These are phyloP conservation scores for Dyspetes luteomarginatus DNA, from an alignment of 2,888 invertebrate genomes.

Conservation along the genomic window DNA sequence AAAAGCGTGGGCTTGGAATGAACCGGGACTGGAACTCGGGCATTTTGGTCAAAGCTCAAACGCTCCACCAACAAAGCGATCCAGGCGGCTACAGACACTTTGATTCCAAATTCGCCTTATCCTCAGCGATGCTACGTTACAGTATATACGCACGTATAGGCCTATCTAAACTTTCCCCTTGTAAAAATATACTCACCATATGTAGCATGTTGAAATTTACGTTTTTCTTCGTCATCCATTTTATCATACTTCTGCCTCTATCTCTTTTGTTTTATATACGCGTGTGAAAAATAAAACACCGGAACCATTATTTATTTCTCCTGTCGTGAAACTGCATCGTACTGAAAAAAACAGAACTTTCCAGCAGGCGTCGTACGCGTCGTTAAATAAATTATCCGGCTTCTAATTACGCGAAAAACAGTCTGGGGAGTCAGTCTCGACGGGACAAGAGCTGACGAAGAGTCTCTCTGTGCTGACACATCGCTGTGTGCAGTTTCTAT, in stretches of 20 bases:
- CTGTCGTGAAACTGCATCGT: conserved; percentile 33
- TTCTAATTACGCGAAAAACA: conserved; percentile 78
- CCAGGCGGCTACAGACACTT: too few relatives aligned
- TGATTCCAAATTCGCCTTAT: too few relatives aligned
- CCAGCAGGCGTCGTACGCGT: conserved; percentile 71
- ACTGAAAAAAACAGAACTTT: conserved; percentile 72
- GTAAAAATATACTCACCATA: background rate
- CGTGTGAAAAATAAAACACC: background rate
- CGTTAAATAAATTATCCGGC: conserved; percentile 78
- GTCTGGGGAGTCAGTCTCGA: conserved; percentile 68
- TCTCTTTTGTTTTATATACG: background rate
- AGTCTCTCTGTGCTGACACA: conserved; percentile 43
- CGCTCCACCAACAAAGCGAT: too few relatives aligned
- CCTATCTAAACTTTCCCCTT: background rate
- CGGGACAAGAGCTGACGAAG: conserved; percentile 51
- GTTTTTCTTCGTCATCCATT: conserved; percentile 12
- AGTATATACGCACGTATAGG: background rate
- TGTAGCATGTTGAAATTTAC: background rate
- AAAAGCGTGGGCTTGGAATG: too few relatives aligned
- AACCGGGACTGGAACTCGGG: too few relatives aligned
- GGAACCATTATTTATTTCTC: conserved; percentile 49
- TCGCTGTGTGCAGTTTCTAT: conserved; percentile 43
- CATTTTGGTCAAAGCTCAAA: too few relatives aligned
- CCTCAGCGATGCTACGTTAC: too few relatives aligned
- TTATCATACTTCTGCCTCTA: background rate